Conservation (phyloP, 2,888 invertebrate species). For the Aphidoletes aphidimyza region DNA sequence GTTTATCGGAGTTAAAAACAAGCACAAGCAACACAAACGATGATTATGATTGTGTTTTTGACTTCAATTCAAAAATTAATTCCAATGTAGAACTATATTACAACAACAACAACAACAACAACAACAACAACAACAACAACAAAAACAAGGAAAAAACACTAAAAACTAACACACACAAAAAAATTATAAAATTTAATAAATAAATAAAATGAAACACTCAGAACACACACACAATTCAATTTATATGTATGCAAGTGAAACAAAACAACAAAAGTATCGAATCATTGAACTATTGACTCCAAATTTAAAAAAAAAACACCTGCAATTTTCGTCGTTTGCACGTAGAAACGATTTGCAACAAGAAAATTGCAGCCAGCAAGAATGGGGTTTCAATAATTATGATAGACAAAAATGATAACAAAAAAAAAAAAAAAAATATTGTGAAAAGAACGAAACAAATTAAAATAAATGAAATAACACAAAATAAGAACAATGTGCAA, state of each 20-base stretch:
- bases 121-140: background rate
- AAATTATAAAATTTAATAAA: no score
- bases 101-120: background rate
- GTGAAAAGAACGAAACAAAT: background rate
- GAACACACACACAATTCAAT: conserved; percentile 42
- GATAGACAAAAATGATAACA: background rate
- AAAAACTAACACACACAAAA: background rate
- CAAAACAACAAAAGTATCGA: conserved; percentile 27
- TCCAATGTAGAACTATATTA: conserved; percentile 19
- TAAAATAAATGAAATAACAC: no score
- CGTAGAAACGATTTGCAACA: no score
- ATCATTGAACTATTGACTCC: background rate
- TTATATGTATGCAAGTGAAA: conserved; percentile 51
- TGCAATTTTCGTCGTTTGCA: background rate
- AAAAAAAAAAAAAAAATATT: background rate
- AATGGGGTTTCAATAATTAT: conserved; percentile 26
- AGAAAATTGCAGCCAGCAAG: background rate
- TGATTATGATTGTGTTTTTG: background rate
- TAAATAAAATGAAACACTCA: no score
- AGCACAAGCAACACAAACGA: background rate
- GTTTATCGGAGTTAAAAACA: no score
- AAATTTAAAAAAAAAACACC: no score
- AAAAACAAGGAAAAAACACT: background rate
- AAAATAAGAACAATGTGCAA: background rate
- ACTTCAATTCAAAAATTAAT: background rate